Conservation (phyloP, 2,113 vertebrate genomes). For the Mobula birostris region DNA sequence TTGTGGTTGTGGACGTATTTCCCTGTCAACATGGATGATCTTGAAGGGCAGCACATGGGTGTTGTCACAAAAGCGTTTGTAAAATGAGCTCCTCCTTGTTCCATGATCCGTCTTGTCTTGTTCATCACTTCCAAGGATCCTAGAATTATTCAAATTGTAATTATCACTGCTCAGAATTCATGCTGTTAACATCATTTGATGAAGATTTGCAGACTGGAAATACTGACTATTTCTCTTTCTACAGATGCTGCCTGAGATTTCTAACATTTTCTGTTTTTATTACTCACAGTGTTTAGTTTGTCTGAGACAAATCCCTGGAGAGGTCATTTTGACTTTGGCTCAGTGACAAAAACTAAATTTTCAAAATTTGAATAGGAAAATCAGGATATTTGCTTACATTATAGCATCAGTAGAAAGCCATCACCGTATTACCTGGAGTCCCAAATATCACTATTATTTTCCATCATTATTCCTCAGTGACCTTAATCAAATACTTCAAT, state of each 20-base stretch:
- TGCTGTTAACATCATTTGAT: not conserved
- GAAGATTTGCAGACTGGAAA: too few relatives aligned
- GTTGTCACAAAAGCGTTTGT: conserved; percentile 93
- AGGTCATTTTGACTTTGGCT: not conserved
- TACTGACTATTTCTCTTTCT: too few relatives aligned
- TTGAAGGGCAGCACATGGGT: conserved; percentile 94
- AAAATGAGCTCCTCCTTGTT: conserved; percentile 85
- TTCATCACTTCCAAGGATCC: conserved; percentile 98
- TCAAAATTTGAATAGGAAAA: not conserved
- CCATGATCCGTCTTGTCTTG: conserved; percentile 87
- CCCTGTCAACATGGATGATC: conserved; percentile 89
- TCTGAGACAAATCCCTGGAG: not conserved
- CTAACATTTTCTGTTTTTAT: too few relatives aligned
- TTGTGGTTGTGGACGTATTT: conserved; percentile 98
- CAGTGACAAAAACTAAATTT: not conserved
- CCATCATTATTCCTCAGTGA: not conserved
- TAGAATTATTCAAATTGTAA: conserved; percentile 46
- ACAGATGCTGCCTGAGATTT: too few relatives aligned
- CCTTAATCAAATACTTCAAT: not conserved
- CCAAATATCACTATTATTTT: not conserved
- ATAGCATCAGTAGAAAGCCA: too few relatives aligned
- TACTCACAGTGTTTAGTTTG: not conserved
- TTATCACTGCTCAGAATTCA: not conserved
- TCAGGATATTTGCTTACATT: not conserved
- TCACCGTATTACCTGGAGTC: too few relatives aligned